These are phyloP conservation scores for Megaceryle maxima DNA, from an alignment of 2,113 vertebrate genomes.

Conservation along the genomic window DNA sequence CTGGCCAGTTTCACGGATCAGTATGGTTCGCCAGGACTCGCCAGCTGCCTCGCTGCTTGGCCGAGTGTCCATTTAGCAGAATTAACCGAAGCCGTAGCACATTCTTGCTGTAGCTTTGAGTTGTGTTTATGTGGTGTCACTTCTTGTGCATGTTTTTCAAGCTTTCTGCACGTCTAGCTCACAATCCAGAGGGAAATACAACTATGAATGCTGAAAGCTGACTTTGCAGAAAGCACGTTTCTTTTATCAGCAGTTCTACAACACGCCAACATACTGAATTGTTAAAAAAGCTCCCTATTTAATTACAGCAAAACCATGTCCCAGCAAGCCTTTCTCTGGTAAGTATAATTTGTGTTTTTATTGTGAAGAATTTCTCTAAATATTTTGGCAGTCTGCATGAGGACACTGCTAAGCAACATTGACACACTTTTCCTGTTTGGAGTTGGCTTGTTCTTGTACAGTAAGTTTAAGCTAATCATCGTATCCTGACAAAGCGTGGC, in stretches of 20 bases:
- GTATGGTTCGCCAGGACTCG: fast-evolving
- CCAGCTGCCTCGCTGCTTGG: neutral
- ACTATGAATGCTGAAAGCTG: neutral
- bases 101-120: neutral
- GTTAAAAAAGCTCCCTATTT: neutral
- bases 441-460: constrained; percentile 6
- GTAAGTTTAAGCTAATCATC: neutral
- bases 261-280: neutral
- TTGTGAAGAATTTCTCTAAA: constrained; percentile 10
- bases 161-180: neutral
- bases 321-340: neutral
- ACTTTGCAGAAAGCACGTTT: neutral
- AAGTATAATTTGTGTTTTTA: neutral
- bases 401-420: neutral
- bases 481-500: neutral
- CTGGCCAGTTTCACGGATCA: fast-evolving
- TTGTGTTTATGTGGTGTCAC: neutral
- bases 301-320: neutral
- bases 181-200: neutral
- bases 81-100: neutral
- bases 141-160: neutral
- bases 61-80: neutral
- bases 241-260: neutral
- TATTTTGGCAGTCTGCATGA: constrained; percentile 20
- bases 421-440: constrained; percentile 10